These are phyloP conservation scores for Paramormyrops kingsleyae DNA, from an alignment of 2,113 vertebrate genomes.

Conservation along the genomic window DNA sequence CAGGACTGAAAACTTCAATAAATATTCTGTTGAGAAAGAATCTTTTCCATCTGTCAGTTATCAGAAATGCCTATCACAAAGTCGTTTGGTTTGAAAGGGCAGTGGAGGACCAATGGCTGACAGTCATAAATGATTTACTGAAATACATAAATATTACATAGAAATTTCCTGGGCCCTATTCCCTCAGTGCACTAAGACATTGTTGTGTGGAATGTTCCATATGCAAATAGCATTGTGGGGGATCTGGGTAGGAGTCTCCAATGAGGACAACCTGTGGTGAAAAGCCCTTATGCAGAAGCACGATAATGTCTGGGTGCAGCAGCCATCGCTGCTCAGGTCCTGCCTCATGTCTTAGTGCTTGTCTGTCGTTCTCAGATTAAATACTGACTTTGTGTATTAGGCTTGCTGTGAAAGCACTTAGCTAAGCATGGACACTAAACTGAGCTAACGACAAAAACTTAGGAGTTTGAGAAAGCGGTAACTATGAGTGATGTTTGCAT, in stretches of 20 bases:
- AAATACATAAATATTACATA: slow-evolving; percentile 43
- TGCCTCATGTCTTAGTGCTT: background rate
- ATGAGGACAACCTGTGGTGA: background rate
- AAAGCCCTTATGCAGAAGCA: background rate
- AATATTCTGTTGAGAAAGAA: background rate
- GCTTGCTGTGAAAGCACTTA: background rate
- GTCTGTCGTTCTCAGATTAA: background rate
- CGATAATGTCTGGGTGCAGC: background rate
- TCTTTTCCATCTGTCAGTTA: slow-evolving; percentile 23
- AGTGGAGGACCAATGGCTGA: slow-evolving; percentile 25
- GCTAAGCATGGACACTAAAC: background rate
- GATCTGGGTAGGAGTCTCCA: background rate
- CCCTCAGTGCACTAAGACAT: slow-evolving; percentile 19
- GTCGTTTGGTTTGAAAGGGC: slow-evolving; percentile 44
- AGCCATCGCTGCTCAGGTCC: background rate
- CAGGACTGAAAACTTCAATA: background rate
- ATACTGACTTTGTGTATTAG: background rate
- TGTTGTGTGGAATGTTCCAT: slow-evolving; percentile 3
- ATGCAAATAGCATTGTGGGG: background rate
- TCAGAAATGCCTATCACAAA: slow-evolving; percentile 27
- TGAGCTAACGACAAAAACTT: background rate
- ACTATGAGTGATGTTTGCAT: background rate
- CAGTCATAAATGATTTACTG: slow-evolving; percentile 53
- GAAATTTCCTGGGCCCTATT: slow-evolving; percentile 21
- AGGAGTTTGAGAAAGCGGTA: background rate